Conservation (phyloP, 1,140 invertebrate species). For the Lepeophtheirus salmonis region DNA sequence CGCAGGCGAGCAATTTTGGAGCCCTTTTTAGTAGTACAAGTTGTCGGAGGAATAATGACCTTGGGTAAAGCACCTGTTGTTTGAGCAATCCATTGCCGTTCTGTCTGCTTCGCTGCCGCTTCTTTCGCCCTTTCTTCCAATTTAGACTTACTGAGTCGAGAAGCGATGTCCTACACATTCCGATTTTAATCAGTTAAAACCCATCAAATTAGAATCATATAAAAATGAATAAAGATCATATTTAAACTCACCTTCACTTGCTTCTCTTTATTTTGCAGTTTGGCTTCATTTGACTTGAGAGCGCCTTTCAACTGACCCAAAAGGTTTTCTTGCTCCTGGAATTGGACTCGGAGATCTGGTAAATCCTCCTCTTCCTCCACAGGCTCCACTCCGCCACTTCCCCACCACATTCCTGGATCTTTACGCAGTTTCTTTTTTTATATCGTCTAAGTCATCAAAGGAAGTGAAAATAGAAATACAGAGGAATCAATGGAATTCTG, state of each 20-base stretch:
- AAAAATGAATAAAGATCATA: background rate
- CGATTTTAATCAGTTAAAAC: background rate
- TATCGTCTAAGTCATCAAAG: too few relatives aligned
- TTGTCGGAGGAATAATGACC: background rate
- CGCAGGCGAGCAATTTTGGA: background rate
- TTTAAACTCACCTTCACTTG: conserved; percentile 8
- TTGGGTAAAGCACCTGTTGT: background rate
- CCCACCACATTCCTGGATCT: background rate
- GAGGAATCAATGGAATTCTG: too few relatives aligned
- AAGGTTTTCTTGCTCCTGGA: conserved; percentile 1
- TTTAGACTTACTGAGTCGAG: background rate
- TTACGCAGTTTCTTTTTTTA: background rate
- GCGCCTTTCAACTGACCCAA: conserved; percentile 15
- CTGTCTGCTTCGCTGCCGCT: background rate
- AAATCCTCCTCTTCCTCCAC: background rate
- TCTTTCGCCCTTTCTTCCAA: background rate
- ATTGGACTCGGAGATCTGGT: background rate
- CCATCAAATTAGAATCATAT: background rate
- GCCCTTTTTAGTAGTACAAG: background rate
- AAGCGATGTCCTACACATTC: background rate
- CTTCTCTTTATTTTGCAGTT: conserved; percentile 4
- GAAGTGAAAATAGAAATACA: too few relatives aligned
- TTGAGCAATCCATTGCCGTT: background rate
- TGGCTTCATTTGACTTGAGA: conserved; percentile 12
- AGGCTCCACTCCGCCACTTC: background rate